Base-by-base conservation (phyloP, 2,113 vertebrate species). In the Calypte anna region DNA sequence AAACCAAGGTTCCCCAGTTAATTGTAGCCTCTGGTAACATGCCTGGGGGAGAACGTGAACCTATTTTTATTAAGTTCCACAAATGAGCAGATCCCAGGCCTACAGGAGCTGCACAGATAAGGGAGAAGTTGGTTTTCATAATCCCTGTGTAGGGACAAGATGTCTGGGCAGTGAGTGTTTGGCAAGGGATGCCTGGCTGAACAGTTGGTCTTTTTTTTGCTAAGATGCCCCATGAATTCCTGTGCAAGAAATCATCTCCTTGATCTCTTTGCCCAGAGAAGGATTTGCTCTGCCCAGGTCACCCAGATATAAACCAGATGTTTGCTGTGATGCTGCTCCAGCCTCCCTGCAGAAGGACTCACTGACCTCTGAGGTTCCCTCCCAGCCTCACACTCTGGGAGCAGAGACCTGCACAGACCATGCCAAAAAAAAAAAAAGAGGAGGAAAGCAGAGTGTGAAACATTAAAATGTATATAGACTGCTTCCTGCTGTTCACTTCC, bases 151-250 rank as follows among this genome's bases (percentile, higher is more conserved):
- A 33, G 74, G 75, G 62, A 22, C 23, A 8, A 74, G 90, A 3
- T 23, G 23, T 43, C 55, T 13, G 64, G 64, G 33, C 61, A 75
- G 69, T 1, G 23, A 38, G 5, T 23, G 40, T 57, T 40, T 73
- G 82, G 18, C 3, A 31, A 50, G 55, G 21, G 33, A 7, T 20
- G 51, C 43, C 53, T 30, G 44, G 54, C 19, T 55, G 50, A 63
- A n/a, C 28, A 43, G 51, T 24, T 74, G 36, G 8, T 79, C 40
- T 78, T 57, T 48, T 66, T 44, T 62, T 9, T 68, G 58, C 48
- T 30, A 43, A 55, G 46, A 62, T 2, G 36, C 2, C 57, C 27
- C 63, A 18, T 48, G 53, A 73, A 2, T 23, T 0, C 0, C 2
- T 7, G 43, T 67, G 33, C 55, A 51, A 7, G 5, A 21, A 87